phyloP scores from a whole-genome alignment of 2,113 vertebrate genomes.

The Sebastes fasciatus region DNA sequence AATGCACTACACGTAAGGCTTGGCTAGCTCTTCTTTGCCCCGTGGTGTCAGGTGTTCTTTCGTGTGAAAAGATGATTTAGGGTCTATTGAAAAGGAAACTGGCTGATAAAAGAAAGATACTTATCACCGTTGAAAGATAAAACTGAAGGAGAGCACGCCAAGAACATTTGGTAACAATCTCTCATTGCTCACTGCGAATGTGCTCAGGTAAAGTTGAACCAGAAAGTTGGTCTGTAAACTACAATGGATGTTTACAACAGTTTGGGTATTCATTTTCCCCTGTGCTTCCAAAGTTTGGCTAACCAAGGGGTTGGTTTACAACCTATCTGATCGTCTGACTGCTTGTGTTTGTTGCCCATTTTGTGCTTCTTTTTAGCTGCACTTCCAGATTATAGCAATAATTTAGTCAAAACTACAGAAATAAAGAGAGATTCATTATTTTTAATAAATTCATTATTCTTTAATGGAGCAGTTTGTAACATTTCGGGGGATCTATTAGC shows the following conservation, averaged over 20 bases:
- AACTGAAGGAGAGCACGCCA: background rate
- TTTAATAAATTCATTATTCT: background rate
- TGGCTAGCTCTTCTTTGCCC: background rate
- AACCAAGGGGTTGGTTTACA: background rate
- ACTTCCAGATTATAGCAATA: background rate
- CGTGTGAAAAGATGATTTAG: slow-evolving; percentile 30
- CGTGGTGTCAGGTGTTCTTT: slow-evolving; percentile 28
- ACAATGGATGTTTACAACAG: background rate
- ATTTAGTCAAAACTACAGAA: background rate
- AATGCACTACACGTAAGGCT: slow-evolving; percentile 24
- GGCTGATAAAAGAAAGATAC: background rate
- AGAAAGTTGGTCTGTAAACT: background rate
- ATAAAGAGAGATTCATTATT: background rate
- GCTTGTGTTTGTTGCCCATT: background rate
- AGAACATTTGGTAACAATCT: background rate
- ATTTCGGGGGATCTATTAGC: too few species aligned
- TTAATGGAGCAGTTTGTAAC: background rate
- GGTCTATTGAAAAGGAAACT: slow-evolving; percentile 17
- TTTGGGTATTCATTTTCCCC: background rate
- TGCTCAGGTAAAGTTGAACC: background rate
- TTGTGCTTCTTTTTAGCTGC: background rate
- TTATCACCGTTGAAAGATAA: background rate
- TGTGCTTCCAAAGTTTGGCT: background rate
- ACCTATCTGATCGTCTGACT: background rate
- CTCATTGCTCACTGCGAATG: background rate